Evolutionary conservation across 2,113 vertebrate species (phyloP).

Genomic region (Numida meleagris): DNA sequence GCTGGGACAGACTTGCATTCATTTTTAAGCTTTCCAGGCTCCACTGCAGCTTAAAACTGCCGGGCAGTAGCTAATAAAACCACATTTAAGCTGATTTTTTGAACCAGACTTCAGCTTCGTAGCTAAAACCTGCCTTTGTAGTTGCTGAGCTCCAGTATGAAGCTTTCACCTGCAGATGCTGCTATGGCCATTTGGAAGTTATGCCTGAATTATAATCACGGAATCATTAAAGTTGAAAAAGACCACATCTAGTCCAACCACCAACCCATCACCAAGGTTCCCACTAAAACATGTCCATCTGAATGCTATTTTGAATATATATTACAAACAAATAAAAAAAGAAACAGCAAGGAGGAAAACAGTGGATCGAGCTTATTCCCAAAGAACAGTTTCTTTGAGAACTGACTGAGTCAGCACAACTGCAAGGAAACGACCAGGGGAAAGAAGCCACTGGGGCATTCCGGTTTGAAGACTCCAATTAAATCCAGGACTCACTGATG

Average conservation of each 20-base stretch:
- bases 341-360: not conserved
- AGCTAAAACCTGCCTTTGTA: not conserved
- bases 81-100: not conserved
- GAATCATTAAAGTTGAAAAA: too few species aligned
- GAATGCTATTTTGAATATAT: not conserved
- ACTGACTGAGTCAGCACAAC: fast-evolving
- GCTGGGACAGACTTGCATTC: too few species aligned
- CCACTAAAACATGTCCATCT: not conserved
- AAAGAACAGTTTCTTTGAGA: not conserved
- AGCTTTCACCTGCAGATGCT: not conserved
- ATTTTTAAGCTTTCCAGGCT: not conserved
- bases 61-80: not conserved
- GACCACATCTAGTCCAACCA: too few species aligned
- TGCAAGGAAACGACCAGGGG: not conserved
- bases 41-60: not conserved
- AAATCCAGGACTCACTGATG: not conserved
- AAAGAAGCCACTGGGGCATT: not conserved
- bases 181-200: not conserved
- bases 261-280: too few species aligned
- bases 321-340: not conserved
- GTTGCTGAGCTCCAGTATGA: not conserved
- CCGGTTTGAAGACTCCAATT: not conserved
- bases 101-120: not conserved
- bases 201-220: fast-evolving
- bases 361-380: not conserved